Conservation (phyloP, 2,113 vertebrate species). For the Regulus satrapa region DNA sequence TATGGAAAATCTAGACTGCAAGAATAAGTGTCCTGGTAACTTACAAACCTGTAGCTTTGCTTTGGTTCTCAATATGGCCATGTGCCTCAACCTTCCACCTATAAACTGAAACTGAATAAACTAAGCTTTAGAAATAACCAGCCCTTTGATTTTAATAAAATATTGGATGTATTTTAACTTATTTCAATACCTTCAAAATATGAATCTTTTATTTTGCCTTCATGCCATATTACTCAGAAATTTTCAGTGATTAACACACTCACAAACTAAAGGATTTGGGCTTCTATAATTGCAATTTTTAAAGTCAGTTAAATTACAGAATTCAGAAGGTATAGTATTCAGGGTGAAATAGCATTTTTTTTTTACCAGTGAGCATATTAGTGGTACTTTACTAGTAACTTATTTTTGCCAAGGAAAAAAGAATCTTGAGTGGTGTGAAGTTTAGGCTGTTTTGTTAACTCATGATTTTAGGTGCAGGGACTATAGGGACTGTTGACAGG, state of each 20-base stretch:
- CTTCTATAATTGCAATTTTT: neutral
- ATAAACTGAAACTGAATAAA: neutral
- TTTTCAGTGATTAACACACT: neutral
- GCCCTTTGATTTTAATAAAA: neutral
- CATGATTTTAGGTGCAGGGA: neutral
- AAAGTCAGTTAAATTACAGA: neutral
- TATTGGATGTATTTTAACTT: neutral
- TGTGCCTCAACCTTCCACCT: neutral
- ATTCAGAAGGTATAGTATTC: neutral
- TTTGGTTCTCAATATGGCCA: neutral
- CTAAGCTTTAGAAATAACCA: neutral
- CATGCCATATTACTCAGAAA: neutral
- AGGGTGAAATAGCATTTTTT: neutral
- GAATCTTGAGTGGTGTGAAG: neutral
- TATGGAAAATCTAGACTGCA: neutral
- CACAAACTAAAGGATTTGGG: neutral
- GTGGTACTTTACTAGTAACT: neutral
- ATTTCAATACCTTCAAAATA: neutral
- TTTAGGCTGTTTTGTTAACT: conserved; percentile 29
- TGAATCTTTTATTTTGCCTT: neutral
- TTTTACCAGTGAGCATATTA: neutral
- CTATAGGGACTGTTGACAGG: neutral
- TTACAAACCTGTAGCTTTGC: neutral
- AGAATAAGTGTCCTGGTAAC: neutral
- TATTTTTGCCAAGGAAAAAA: neutral